Conservation (phyloP, 2,113 vertebrate genomes). For the Rhipidura dahli region DNA sequence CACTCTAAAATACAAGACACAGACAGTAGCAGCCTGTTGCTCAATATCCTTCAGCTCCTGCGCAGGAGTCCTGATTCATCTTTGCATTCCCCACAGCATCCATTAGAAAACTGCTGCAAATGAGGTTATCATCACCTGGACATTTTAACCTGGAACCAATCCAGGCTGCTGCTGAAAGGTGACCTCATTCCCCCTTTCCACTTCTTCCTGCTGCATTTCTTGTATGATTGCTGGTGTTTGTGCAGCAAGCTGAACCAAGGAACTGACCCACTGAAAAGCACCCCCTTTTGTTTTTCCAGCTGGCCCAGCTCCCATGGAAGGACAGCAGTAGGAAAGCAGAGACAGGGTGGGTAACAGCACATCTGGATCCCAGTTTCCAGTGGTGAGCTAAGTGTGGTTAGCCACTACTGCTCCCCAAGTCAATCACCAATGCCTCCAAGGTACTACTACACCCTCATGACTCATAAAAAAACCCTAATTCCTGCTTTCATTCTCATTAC, state of each 20-base stretch:
- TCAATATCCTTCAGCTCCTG: background rate
- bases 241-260: background rate
- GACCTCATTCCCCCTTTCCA: background rate
- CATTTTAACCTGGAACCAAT: background rate
- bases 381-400: background rate
- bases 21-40: background rate
- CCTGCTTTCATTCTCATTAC: background rate
- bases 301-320: background rate
- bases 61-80: background rate
- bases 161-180: background rate
- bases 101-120: background rate
- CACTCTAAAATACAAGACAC: background rate
- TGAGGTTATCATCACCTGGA: background rate
- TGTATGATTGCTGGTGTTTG: background rate
- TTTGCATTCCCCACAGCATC: background rate
- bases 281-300: background rate
- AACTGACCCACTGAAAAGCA: background rate
- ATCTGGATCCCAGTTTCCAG: background rate
- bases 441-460: background rate
- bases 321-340: background rate
- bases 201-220: background rate
- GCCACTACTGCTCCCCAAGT: background rate
- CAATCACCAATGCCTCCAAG: background rate
- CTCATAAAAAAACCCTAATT: background rate
- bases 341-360: background rate